Evolutionary conservation across 1,140 invertebrate genomes (phyloP), one percentile per base, ranked within the genome.

Genomic region (Theocolax elegans): DNA sequence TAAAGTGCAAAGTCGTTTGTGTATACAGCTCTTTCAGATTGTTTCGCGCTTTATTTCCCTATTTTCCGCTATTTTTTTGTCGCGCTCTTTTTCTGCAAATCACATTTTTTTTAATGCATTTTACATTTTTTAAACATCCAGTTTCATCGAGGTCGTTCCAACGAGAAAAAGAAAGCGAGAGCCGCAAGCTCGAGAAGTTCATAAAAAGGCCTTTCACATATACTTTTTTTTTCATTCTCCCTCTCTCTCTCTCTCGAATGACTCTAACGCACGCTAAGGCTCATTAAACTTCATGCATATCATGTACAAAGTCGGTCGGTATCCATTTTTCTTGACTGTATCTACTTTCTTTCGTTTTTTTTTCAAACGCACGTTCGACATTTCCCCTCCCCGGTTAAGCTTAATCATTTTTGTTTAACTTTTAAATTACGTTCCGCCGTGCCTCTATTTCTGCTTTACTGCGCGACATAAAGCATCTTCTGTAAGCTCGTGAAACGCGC

Each of bases 271-370:
- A 53, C 35, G 29, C 35, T 19, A 42, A 51, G 29, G 35, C 31
- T 65, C 48, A 65, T 53, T 65, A 65, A 65, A 65, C 35, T 53
- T 40, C 48, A 40, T 53, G 48, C 46, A 29, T 29, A 40, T 40
- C 62, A 53, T 51, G 35, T 21, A 58, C 35, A 65, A 51, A 42
- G 48, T 10, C 2, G 1, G 10, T 35, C 19, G 27, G 17, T 51
- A 9, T 19, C 15, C 29, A 38, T 63, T 49, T 63, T 63, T 35
- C 27, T 17, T 62, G 17, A 17, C n/a, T n/a, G 29, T 23, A 49
- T 7, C 29, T 35, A 35, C 10, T 35, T 13, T n/a, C n/a, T n/a
- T n/a, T n/a, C 31, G 9, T 19, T 31, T 54, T 35, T 23, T 49
- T 48, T 19, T 31, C 21, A 8, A 15, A 21, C 2, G 27, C 17